These are phyloP conservation scores for Emydura subglobosa DNA, from an alignment of 2,113 vertebrate genomes.

Conservation along the genomic window DNA sequence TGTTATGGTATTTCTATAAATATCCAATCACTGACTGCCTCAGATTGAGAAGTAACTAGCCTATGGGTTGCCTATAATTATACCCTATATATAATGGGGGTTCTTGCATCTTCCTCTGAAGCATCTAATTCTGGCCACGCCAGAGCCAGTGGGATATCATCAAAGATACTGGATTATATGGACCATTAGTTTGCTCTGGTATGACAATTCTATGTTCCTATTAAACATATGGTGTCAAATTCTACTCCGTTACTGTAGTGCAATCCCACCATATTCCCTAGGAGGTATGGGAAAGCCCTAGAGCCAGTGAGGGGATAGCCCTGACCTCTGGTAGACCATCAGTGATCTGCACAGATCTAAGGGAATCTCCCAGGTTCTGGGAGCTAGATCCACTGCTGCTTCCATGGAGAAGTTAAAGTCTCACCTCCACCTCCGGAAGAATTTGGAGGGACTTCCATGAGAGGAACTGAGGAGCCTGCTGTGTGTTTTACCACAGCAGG, in stretches of 20 bases:
- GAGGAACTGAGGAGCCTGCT: background rate
- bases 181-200: fast-evolving
- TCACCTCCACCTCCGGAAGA: background rate
- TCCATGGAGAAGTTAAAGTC: background rate
- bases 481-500: background rate
- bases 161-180: background rate
- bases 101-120: background rate
- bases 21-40: background rate
- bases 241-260: background rate
- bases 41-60: background rate
- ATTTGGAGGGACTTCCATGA: background rate
- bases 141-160: background rate
- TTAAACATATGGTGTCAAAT: fast-evolving
- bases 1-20: background rate
- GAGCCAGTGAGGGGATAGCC: background rate
- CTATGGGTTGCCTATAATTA: background rate
- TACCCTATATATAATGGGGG: background rate
- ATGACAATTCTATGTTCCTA: background rate
- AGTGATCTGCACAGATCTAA: background rate
- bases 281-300: background rate
- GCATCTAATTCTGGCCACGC: background rate
- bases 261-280: background rate
- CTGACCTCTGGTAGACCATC: background rate
- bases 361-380: background rate
- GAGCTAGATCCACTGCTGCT: background rate